A percentile compares a stretch with the other conserved stretches of the same genome.
These are phyloP conservation scores for Nowickia ferox DNA, from an alignment of 2,888 invertebrate species.

Conservation along the genomic window DNA sequence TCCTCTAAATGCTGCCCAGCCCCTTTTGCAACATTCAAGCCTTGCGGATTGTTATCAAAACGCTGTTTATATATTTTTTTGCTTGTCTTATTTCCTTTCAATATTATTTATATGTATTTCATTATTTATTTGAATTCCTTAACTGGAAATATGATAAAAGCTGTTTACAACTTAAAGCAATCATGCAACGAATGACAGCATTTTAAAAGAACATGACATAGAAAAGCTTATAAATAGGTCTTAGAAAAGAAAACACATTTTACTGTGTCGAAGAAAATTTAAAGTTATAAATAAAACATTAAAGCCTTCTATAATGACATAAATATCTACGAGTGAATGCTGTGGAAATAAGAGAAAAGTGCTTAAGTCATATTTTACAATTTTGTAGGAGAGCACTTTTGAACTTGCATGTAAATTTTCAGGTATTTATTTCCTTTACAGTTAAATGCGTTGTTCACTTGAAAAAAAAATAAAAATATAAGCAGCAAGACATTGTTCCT, in stretches of 20 bases:
- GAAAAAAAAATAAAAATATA: too few species aligned
- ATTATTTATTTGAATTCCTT: conserved; percentile 5
- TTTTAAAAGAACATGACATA: not conserved
- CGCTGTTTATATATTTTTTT: not conserved
- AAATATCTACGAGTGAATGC: too few species aligned
- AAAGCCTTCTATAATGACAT: too few species aligned
- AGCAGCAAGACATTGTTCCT: too few species aligned
- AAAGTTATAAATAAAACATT: not conserved
- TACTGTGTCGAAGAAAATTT: not conserved
- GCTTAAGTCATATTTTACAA: too few species aligned
- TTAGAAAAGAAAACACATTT: not conserved
- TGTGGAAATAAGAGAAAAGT: too few species aligned
- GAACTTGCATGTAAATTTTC: too few species aligned
- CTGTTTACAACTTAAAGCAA: conserved; percentile 18
- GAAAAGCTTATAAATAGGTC: not conserved
- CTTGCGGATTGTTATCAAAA: conserved; percentile 30
- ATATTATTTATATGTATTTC: not conserved
- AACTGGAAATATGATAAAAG: conserved; percentile 49
- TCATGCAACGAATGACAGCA: not conserved
- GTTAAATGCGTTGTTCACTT: too few species aligned
- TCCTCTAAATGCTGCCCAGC: too few species aligned
- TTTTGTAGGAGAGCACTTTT: too few species aligned
- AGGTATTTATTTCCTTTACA: too few species aligned
- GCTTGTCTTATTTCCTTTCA: not conserved
- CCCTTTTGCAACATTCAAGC: conserved; percentile 31